These are phyloP conservation scores for Bradypodion pumilum DNA, from an alignment of 2,797 vertebrate genomes.

Conservation along the genomic window DNA sequence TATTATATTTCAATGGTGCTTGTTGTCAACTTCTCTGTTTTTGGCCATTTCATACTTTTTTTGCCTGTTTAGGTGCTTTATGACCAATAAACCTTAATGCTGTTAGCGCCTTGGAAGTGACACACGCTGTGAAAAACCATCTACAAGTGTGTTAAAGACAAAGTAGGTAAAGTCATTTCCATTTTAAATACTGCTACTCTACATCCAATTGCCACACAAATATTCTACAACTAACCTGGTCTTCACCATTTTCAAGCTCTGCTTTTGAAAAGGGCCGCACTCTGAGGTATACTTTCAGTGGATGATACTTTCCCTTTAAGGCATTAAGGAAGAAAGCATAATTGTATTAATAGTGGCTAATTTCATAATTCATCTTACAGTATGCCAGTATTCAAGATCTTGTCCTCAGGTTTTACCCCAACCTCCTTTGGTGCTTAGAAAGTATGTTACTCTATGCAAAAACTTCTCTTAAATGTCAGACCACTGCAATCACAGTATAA, in stretches of 20 bases:
- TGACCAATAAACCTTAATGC: neutral
- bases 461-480: neutral
- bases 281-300: conserved; percentile 85
- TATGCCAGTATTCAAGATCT: neutral
- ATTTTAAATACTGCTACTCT: neutral
- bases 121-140: neutral
- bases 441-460: neutral
- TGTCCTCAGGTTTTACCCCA: neutral
- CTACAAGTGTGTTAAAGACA: neutral
- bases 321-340: neutral
- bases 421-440: neutral
- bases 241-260: conserved; percentile 80
- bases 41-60: neutral
- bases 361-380: neutral
- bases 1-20: neutral
- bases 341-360: neutral
- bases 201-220: neutral
- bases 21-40: neutral
- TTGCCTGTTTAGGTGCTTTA: neutral
- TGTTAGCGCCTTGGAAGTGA: neutral
- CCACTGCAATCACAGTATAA: no score
- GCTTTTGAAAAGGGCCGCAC: conserved; percentile 84
- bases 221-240: conserved; percentile 78
- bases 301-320: conserved; percentile 60
- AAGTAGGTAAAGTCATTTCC: neutral